Evolutionary conservation across 2,113 vertebrate species (phyloP).

Genomic region (Puffinus mauretanicus): DNA sequence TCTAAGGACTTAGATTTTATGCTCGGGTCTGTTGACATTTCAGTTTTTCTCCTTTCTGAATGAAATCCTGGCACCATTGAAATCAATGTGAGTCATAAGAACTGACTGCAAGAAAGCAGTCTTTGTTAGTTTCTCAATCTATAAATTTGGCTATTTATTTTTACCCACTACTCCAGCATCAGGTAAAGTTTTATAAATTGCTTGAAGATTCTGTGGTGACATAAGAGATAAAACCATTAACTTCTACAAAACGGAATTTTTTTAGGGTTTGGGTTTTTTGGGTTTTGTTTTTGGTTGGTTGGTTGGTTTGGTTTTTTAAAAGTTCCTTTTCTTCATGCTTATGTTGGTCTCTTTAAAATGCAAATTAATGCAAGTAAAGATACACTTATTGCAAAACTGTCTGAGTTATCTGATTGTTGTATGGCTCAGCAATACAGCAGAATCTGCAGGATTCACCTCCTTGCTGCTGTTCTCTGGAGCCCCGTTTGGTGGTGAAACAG

Average conservation of each 20-base stretch:
- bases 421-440: not conserved
- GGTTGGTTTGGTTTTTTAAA: not conserved
- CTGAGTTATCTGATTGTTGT: not conserved
- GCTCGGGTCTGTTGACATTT: not conserved
- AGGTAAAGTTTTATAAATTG: not conserved
- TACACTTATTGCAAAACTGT: not conserved
- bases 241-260: not conserved
- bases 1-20: not conserved
- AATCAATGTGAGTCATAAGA: not conserved
- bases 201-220: not conserved
- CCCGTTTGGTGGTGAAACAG: not conserved
- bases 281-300: no score
- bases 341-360: not conserved
- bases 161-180: not conserved
- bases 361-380: not conserved
- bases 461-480: not conserved
- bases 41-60: not conserved
- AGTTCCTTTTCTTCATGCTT: not conserved
- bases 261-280: accelerated
- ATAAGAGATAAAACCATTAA: not conserved
- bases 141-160: not conserved
- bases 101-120: not conserved
- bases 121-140: not conserved
- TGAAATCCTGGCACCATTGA: not conserved
- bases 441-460: not conserved